Conservation (phyloP, 2,113 vertebrate genomes). For the Dipodomys spectabilis region DNA sequence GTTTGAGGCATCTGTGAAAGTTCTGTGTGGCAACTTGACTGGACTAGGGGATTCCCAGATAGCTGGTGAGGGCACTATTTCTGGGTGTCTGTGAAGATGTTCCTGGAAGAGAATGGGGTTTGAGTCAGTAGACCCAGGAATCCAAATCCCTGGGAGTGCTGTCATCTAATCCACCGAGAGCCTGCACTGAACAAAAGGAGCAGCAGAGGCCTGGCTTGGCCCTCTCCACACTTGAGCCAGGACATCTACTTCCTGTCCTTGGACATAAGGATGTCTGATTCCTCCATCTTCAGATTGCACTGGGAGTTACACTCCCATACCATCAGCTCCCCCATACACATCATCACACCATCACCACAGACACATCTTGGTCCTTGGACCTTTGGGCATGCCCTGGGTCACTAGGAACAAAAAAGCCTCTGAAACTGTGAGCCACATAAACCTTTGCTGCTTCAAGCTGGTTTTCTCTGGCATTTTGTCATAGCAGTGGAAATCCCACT, state of each 20-base stretch:
- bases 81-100: background rate
- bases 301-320: background rate
- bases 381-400: no score
- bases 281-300: background rate
- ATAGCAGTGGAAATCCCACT: background rate
- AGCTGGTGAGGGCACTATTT: background rate
- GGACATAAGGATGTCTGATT: background rate
- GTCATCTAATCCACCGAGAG: background rate
- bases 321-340: no score
- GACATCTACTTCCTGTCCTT: background rate
- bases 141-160: background rate
- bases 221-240: background rate
- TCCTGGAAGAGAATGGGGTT: background rate
- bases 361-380: no score
- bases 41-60: background rate
- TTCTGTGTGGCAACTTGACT: background rate
- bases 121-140: background rate
- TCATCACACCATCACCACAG: no score
- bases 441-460: background rate
- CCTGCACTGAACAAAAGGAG: background rate
- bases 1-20: background rate
- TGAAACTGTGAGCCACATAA: background rate
- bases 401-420: background rate
- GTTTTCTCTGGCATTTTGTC: background rate
- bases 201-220: background rate